These are phyloP conservation scores for Phragmatobia fuliginosa DNA, from an alignment of 2,888 invertebrate species.

Conservation along the genomic window DNA sequence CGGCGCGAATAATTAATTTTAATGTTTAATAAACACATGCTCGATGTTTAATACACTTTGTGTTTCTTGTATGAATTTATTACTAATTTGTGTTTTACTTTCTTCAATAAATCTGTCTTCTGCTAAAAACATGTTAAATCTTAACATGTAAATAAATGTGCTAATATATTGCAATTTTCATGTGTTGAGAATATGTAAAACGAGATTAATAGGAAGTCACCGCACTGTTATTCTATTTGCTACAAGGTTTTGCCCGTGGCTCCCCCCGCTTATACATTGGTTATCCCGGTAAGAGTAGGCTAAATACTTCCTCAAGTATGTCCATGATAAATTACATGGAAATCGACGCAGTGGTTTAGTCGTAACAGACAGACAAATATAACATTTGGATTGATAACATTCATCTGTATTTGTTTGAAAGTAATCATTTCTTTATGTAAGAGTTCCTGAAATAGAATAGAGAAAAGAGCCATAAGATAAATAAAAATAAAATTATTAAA, in stretches of 20 bases:
- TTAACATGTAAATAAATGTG: not conserved
- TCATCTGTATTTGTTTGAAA: too few relatives aligned
- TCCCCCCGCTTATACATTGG: not conserved
- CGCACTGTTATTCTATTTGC: not conserved
- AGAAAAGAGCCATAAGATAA: too few relatives aligned
- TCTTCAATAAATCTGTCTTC: not conserved
- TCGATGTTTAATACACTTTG: slow-evolving; percentile 41
- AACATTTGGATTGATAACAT: too few relatives aligned
- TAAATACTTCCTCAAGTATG: too few relatives aligned
- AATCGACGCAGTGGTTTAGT: too few relatives aligned
- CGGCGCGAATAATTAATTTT: slow-evolving; percentile 72
- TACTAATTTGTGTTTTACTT: not conserved
- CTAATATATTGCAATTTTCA: not conserved
- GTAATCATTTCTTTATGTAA: not conserved
- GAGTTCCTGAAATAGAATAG: not conserved
- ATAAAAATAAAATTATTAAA: too few relatives aligned
- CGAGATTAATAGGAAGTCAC: not conserved
- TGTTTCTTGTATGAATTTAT: slow-evolving; percentile 17
- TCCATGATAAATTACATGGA: too few relatives aligned
- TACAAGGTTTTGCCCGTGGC: too few relatives aligned
- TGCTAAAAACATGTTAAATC: not conserved
- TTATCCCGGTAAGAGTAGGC: too few relatives aligned
- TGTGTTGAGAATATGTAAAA: not conserved
- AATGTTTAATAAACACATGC: slow-evolving; percentile 64
- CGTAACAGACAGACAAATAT: too few relatives aligned